Percentiles rank a stretch among this genome's conserved stretches.
These are phyloP conservation scores for Ochotona princeps DNA, from an alignment of 2,113 vertebrate genomes.

Conservation along the genomic window DNA sequence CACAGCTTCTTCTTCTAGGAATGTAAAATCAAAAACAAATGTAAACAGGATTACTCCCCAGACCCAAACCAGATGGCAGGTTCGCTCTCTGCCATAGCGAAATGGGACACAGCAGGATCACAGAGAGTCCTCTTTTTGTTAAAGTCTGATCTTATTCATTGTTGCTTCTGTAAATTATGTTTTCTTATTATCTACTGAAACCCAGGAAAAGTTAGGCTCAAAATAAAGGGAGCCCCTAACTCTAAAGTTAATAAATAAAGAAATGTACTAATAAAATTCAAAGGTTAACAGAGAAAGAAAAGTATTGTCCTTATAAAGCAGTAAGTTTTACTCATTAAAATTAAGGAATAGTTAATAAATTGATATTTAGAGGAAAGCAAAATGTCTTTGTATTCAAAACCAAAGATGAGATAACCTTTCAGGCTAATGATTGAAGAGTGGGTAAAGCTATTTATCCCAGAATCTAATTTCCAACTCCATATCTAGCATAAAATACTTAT, in stretches of 20 bases:
- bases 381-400: neutral
- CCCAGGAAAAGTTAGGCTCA: neutral
- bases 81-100: neutral
- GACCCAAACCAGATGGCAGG: neutral
- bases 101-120: neutral
- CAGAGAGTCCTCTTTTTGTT: neutral
- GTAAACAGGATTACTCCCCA: neutral
- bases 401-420: slow-evolving; percentile 10
- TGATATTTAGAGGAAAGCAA: slow-evolving; percentile 23
- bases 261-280: neutral
- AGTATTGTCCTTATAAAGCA: neutral
- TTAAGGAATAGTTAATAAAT: neutral
- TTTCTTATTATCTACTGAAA: neutral
- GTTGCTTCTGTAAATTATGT: neutral
- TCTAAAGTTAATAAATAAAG: neutral
- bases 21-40: neutral
- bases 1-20: slow-evolving; percentile 31
- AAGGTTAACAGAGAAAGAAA: neutral
- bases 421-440: neutral
- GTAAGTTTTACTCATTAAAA: neutral
- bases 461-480: neutral
- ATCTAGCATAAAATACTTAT: neutral
- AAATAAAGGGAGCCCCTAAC: neutral
- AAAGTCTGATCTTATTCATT: neutral
- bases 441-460: neutral